Conservation (phyloP, 2,113 vertebrate genomes). For the Formicarius rufipectus region DNA sequence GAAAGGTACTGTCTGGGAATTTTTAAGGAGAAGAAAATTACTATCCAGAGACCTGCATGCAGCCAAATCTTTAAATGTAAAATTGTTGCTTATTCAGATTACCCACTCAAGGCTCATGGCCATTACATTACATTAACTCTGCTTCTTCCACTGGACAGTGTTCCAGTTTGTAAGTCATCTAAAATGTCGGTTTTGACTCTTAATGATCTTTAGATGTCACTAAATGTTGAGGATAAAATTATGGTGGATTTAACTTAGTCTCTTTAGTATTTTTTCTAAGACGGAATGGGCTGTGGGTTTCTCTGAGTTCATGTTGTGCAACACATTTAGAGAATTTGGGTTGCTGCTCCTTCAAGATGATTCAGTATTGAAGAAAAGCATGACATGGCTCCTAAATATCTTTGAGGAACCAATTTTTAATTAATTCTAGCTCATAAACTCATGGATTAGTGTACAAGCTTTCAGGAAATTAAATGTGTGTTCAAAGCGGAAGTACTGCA, state of each 20-base stretch:
- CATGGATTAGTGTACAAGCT: not conserved
- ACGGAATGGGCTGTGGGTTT: not conserved
- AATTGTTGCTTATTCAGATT: not conserved
- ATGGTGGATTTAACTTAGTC: not conserved
- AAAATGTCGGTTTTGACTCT: not conserved
- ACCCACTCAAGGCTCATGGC: not conserved
- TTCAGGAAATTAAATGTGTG: not conserved
- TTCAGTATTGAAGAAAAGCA: not conserved
- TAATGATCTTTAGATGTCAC: not conserved
- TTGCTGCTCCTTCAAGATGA: not conserved
- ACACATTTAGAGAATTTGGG: not conserved
- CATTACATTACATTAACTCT: not conserved
- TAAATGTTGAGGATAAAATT: not conserved
- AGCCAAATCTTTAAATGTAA: not conserved
- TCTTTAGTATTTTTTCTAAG: not conserved
- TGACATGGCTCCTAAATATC: not conserved
- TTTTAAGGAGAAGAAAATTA: not conserved
- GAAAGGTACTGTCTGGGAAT: not conserved
- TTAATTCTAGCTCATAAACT: constrained; percentile 16
- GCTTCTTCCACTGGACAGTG: not conserved
- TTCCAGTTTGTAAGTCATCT: not conserved
- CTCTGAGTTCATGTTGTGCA: fast-evolving
- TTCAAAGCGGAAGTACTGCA: not conserved
- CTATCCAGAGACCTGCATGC: not conserved
- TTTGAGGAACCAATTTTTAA: not conserved